Base-by-base conservation (phyloP, 1,140 invertebrate species). In the Drosophila albomicans region DNA sequence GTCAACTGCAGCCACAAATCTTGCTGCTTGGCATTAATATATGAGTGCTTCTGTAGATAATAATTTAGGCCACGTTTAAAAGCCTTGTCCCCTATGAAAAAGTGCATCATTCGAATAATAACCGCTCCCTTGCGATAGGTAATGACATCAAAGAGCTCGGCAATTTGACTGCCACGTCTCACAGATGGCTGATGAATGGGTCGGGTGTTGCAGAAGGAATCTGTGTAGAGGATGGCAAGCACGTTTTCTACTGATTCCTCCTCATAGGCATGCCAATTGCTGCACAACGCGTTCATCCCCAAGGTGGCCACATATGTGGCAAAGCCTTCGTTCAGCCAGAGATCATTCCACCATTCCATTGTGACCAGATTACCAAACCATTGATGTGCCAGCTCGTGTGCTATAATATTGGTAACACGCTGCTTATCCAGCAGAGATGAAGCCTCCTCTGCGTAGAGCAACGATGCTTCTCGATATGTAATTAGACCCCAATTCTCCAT, bases 291-390 rank as follows among this genome's bases (percentile, higher is more conserved):
- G 5, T 94, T 79, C 0, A 95, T 93, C 11, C 94, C 95, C 10
- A 95, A 75, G 0, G 91, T 94, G 2, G 94, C 94, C 64, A 95
- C 93, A 91, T 95, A 97, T 0, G 96, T 96, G 2, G 97, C 97
- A 87, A 98, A 97, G 5, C 96, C 97, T 92, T 98, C 97, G 91
- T 97, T 98, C 0, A 98, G 93, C 97, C 97, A 98, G 0, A 98
- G 92, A 92, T 98, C 96, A 3, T 94, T 94, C 96, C 96, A 97
- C 96, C 96, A 97, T 80, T 95, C 94, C 94, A 96, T 96, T 1
- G 96, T 97, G 0, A 97, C 96, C 79, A 97, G 92, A 92, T 97
- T 92, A 5, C 91, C 91, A 92, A 96, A 96, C 96, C 96, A 97
- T 91, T 96, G 96, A 93, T 98, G 98, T 7, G 97, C 97, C 75